A percentile compares a stretch with the other conserved stretches of the same genome.
Evolutionary conservation across 2,888 invertebrate genomes (phyloP).

Genomic region (Clusia tigrina): DNA sequence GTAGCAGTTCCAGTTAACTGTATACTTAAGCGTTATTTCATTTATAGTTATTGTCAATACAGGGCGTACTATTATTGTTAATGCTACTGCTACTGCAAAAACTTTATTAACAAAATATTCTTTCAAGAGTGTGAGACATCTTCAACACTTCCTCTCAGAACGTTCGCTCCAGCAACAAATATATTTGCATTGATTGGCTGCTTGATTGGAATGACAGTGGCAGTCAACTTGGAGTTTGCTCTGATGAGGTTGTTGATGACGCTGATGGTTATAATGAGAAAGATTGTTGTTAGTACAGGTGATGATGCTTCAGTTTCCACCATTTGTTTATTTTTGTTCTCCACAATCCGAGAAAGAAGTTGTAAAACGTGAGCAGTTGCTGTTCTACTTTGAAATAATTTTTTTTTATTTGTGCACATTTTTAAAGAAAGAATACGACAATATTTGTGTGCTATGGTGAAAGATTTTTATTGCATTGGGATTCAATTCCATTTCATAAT

Average conservation of each 20-base stretch:
- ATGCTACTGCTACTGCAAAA: neutral
- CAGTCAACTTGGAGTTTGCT: neutral
- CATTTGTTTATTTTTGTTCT: slow-evolving; percentile 29
- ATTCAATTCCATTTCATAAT: no score
- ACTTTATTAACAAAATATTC: slow-evolving; percentile 6
- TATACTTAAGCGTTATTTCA: neutral
- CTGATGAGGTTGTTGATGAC: neutral
- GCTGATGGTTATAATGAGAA: neutral
- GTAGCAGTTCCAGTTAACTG: slow-evolving; percentile 2
- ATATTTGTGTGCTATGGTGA: no score
- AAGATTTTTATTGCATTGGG: no score
- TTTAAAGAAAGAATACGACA: no score
- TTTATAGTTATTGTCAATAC: slow-evolving; percentile 30
- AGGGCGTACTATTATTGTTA: neutral
- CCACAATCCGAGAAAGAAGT: slow-evolving; percentile 42
- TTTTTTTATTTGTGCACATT: slow-evolving; percentile 40
- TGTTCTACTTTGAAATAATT: slow-evolving; percentile 57
- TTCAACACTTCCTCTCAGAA: slow-evolving; percentile 54
- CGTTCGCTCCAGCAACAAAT: no score
- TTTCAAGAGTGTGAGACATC: slow-evolving; percentile 56
- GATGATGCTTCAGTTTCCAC: slow-evolving; percentile 53
- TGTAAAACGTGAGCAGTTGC: slow-evolving; percentile 57
- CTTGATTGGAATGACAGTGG: neutral
- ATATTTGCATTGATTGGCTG: slow-evolving; percentile 55
- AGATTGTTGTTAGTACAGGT: slow-evolving; percentile 21